Conservation (phyloP, 2,888 invertebrate genomes). For the Trissolcus brochymenae region DNA sequence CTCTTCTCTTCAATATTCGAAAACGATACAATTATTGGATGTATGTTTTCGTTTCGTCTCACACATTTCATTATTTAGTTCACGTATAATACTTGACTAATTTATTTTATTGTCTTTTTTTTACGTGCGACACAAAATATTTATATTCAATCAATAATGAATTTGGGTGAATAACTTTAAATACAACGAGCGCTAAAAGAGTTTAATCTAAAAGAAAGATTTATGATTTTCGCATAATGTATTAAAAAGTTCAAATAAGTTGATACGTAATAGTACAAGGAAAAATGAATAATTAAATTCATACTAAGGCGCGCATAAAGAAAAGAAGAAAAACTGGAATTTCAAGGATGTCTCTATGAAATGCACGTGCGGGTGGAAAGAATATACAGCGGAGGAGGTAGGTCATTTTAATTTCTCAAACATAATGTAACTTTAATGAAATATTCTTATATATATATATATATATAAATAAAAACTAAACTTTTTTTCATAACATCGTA, state of each 20-base stretch:
- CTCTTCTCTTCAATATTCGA: slow-evolving; percentile 55
- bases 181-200: background rate
- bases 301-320: slow-evolving; percentile 45
- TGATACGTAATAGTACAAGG: slow-evolving; percentile 54
- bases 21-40: slow-evolving; percentile 62
- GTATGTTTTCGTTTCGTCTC: slow-evolving; percentile 60
- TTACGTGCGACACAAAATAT: too few species aligned
- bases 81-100: background rate
- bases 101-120: background rate
- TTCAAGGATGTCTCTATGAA: slow-evolving; percentile 53
- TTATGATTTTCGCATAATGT: slow-evolving; percentile 51
- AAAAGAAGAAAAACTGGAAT: slow-evolving; percentile 15
- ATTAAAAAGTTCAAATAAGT: slow-evolving; percentile 54
- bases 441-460: slow-evolving; percentile 46
- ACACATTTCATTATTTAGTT: slow-evolving; percentile 26
- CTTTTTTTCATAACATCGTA: slow-evolving; percentile 54
- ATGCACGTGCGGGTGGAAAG: slow-evolving; percentile 19
- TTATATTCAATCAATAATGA: too few species aligned
- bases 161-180: too few species aligned
- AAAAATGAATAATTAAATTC: slow-evolving; percentile 58
- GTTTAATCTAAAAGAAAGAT: slow-evolving; percentile 31
- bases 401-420: slow-evolving; percentile 51
- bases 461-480: slow-evolving; percentile 34
- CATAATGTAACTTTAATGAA: slow-evolving; percentile 56
- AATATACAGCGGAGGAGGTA: background rate